phyloP scores from a whole-genome alignment of 2,888 invertebrate species.

The Panopea generosa region DNA sequence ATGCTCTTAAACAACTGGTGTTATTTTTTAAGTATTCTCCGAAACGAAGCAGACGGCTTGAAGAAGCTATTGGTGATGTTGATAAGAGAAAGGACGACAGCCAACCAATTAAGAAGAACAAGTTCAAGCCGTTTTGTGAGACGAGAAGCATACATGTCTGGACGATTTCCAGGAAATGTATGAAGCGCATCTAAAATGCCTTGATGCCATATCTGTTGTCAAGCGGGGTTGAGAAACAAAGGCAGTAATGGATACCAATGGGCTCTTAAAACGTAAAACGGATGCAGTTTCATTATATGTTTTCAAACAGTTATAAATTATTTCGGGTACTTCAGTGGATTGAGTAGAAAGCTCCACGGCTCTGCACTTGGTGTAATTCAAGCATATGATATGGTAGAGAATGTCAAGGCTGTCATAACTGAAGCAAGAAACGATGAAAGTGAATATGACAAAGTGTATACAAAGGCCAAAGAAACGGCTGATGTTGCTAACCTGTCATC shows the following conservation, averaged over 20 bases:
- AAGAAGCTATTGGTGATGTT: constrained; percentile 35
- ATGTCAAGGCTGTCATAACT: too few species aligned
- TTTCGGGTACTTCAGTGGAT: too few species aligned
- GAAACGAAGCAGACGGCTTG: constrained; percentile 48
- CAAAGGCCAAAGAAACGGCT: constrained; percentile 11
- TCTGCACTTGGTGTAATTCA: constrained; percentile 21
- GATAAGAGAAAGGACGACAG: background rate
- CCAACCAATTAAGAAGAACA: constrained; percentile 32
- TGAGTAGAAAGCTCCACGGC: constrained; percentile 34
- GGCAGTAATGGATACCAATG: constrained; percentile 33
- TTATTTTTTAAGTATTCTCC: constrained; percentile 64
- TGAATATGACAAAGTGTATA: too few species aligned
- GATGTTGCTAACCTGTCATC: background rate
- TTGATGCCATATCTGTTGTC: constrained; percentile 13
- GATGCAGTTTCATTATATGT: too few species aligned
- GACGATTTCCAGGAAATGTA: too few species aligned
- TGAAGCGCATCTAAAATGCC: too few species aligned
- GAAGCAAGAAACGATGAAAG: too few species aligned
- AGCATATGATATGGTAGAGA: constrained; percentile 20
- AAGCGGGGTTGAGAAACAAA: constrained; percentile 38
- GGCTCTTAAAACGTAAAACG: constrained; percentile 32
- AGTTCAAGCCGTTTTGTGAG: constrained; percentile 49
- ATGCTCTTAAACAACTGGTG: constrained; percentile 49
- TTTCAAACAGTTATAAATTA: too few species aligned
- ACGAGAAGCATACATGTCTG: too few species aligned